Percentiles rank a stretch among this genome's conserved stretches.
Evolutionary conservation across 2,797 vertebrate species (phyloP).

Genomic region (Chelon auratus): DNA sequence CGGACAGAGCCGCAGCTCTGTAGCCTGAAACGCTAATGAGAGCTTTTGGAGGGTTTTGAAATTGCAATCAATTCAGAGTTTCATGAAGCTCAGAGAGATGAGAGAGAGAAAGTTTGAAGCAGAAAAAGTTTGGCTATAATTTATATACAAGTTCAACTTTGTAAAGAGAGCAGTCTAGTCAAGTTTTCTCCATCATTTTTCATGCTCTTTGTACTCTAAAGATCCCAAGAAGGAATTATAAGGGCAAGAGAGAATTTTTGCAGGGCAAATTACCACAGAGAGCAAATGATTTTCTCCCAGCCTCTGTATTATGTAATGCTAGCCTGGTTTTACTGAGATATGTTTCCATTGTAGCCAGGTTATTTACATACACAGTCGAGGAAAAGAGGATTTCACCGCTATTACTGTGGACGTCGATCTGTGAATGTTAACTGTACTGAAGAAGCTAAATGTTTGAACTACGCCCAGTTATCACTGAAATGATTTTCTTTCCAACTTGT

Average conservation of each 20-base stretch:
- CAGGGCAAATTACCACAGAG: slow-evolving; percentile 52
- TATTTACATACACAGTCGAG: slow-evolving; percentile 53
- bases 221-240: slow-evolving; percentile 53
- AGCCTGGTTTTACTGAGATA: slow-evolving; percentile 49
- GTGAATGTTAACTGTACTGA: slow-evolving; percentile 3
- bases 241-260: slow-evolving; percentile 59
- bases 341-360: slow-evolving; percentile 51
- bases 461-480: neutral
- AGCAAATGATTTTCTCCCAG: slow-evolving; percentile 59
- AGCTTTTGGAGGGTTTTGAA: slow-evolving; percentile 57
- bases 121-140: slow-evolving; percentile 50
- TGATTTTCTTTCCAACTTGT: neutral
- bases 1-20: slow-evolving; percentile 24
- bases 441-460: slow-evolving; percentile 10
- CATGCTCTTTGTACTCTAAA: slow-evolving; percentile 69
- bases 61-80: slow-evolving; percentile 58
- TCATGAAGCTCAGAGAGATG: slow-evolving; percentile 31
- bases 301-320: slow-evolving; percentile 64
- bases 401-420: slow-evolving; percentile 18
- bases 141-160: slow-evolving; percentile 43
- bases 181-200: slow-evolving; percentile 57
- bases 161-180: slow-evolving; percentile 40
- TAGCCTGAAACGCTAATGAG: slow-evolving; percentile 54
- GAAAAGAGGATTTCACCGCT: slow-evolving; percentile 22
- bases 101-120: slow-evolving; percentile 42